Conservation (phyloP, 2,797 vertebrate species). For the Stomatorhinus walkeri region DNA sequence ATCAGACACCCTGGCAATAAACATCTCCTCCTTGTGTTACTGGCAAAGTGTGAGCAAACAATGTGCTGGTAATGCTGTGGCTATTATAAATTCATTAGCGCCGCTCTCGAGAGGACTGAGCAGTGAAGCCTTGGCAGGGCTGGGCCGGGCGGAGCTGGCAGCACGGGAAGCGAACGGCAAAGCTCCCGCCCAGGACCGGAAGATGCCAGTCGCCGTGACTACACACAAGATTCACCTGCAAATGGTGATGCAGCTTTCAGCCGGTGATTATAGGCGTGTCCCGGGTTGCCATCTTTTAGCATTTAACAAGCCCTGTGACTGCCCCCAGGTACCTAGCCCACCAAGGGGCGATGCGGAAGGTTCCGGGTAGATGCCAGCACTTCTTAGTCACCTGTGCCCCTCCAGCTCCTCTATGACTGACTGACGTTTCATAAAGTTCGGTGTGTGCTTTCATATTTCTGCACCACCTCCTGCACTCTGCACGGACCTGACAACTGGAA, state of each 20-base stretch:
- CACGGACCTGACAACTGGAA: background rate
- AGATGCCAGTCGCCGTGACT: background rate
- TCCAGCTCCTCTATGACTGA: background rate
- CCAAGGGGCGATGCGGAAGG: background rate
- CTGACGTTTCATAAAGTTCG: background rate
- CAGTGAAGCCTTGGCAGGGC: background rate
- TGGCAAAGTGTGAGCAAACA: conserved; percentile 52
- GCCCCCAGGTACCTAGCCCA: background rate
- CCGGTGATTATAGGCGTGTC: background rate
- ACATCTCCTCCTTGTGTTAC: conserved; percentile 48
- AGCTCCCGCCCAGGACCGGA: background rate
- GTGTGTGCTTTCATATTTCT: background rate
- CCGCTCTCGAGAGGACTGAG: conserved; percentile 43
- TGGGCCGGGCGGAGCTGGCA: background rate
- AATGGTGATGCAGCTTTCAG: background rate
- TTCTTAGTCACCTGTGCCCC: background rate
- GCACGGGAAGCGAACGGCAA: background rate
- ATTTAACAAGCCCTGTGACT: background rate
- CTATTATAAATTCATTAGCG: conserved; percentile 53
- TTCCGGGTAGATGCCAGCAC: background rate
- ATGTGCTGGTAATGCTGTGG: conserved; percentile 58
- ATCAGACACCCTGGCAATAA: conserved; percentile 48
- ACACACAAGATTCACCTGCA: background rate
- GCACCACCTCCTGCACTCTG: background rate
- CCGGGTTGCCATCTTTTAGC: background rate